phyloP scores from a whole-genome alignment of 2,888 invertebrate species.

The Ditula angustiorana region DNA sequence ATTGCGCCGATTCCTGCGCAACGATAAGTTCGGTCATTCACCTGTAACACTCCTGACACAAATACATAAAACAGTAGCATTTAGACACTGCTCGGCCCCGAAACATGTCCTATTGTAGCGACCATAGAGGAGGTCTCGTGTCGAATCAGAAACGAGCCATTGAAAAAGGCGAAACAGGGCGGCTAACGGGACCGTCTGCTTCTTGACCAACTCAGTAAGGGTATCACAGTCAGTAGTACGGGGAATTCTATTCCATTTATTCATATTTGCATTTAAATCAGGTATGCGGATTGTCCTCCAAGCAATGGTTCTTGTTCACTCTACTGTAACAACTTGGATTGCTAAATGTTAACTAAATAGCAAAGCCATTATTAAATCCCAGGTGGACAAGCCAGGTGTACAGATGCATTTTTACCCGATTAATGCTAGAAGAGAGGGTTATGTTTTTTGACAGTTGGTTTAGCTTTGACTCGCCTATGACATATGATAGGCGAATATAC shows the following conservation, averaged over 20 bases:
- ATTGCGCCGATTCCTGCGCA: constrained; percentile 24
- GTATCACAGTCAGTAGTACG: constrained; percentile 60
- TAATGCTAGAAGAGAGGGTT: too few species aligned
- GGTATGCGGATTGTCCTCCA: neutral
- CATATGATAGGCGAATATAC: too few species aligned
- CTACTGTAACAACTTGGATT: too few species aligned
- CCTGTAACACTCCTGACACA: constrained; percentile 71
- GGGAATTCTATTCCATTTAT: constrained; percentile 50
- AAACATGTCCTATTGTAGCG: constrained; percentile 74
- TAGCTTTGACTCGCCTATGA: too few species aligned
- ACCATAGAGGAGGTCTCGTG: constrained; percentile 71
- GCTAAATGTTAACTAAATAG: too few species aligned
- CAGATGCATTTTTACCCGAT: too few species aligned
- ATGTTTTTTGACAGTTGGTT: too few species aligned
- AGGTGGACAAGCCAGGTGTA: too few species aligned
- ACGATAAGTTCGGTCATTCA: constrained; percentile 59
- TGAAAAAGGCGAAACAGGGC: constrained; percentile 81
- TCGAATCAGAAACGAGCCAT: constrained; percentile 77
- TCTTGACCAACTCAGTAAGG: constrained; percentile 52
- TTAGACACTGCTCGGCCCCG: constrained; percentile 71
- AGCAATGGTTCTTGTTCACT: too few species aligned
- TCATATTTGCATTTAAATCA: constrained; percentile 30
- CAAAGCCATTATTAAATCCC: too few species aligned
- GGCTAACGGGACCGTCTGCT: constrained; percentile 66
- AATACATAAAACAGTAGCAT: constrained; percentile 69